Conservation (phyloP, 2,113 vertebrate species). For the Eublepharis macularius region DNA sequence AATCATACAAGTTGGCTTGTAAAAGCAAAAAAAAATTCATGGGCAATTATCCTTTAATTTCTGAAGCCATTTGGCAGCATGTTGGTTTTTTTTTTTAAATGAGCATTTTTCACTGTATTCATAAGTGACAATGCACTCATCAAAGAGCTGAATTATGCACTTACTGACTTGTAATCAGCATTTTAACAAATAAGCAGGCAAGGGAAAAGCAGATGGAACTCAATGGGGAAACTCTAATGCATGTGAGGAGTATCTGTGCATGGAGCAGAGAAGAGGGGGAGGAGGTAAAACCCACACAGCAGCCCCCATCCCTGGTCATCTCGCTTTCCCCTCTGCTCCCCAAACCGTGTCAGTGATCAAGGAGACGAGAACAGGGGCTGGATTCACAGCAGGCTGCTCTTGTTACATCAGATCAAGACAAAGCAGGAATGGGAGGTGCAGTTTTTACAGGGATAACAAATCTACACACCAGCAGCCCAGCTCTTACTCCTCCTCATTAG, state of each 20-base stretch:
- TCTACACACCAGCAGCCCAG: constrained; percentile 56
- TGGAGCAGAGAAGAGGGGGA: constrained; percentile 39
- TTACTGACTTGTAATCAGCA: constrained; percentile 54
- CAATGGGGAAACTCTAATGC: constrained; percentile 56
- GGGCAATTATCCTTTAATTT: constrained; percentile 67
- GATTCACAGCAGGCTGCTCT: constrained; percentile 69
- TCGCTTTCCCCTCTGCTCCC: constrained; percentile 53
- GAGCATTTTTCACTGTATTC: constrained; percentile 21
- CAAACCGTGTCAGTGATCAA: constrained; percentile 69
- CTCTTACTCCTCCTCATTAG: constrained; percentile 58
- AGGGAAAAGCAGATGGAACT: constrained; percentile 31
- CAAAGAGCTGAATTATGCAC: constrained; percentile 51
- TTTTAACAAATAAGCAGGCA: constrained; percentile 43
- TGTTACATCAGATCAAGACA: constrained; percentile 67
- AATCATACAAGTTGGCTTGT: constrained; percentile 37
- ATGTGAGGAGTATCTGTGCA: constrained; percentile 46
- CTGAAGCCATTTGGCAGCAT: constrained; percentile 62
- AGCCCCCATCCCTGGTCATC: constrained; percentile 63
- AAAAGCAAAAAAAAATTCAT: constrained; percentile 45
- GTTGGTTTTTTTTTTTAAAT: constrained; percentile 46
- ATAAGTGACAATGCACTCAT: constrained; percentile 43
- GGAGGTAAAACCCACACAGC: constrained; percentile 43
- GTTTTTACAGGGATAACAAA: constrained; percentile 59
- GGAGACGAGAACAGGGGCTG: constrained; percentile 64
- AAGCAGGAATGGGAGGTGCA: background rate